These are phyloP conservation scores for Crocidura indochinensis DNA, from an alignment of 2,797 vertebrate species.

Conservation along the genomic window DNA sequence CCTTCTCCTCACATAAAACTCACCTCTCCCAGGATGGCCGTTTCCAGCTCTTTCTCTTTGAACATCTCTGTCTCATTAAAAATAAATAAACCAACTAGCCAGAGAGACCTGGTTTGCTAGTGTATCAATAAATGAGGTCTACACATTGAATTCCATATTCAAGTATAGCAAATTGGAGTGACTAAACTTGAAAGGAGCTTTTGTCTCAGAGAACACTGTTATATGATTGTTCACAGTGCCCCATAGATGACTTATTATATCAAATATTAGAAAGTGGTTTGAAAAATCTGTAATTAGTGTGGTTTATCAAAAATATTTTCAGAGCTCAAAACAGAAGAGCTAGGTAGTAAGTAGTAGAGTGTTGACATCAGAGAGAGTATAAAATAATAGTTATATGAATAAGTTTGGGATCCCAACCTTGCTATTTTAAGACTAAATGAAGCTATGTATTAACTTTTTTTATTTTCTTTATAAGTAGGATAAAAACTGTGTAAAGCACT, in stretches of 20 bases:
- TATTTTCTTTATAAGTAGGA: constrained; percentile 2
- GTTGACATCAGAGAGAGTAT: background rate
- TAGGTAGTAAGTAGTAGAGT: background rate
- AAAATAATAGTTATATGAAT: background rate
- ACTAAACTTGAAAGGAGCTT: background rate
- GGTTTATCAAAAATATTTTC: background rate
- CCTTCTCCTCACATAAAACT: rapidly evolving
- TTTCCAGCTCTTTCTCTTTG: constrained; percentile 29
- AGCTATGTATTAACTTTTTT: constrained; percentile 25
- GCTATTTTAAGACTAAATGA: constrained; percentile 4
- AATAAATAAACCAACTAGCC: background rate
- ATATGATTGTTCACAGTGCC: background rate
- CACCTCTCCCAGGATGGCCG: background rate
- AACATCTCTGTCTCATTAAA: constrained; percentile 1
- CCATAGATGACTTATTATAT: background rate
- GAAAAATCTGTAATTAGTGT: background rate
- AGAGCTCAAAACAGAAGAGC: background rate
- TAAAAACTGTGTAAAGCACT: background rate
- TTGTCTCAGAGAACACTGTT: background rate
- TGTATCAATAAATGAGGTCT: background rate
- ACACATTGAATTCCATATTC: too few relatives aligned
- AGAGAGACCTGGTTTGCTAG: background rate
- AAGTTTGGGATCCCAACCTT: background rate
- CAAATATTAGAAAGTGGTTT: background rate
- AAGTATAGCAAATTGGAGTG: background rate